Evolutionary conservation across 2,888 invertebrate species (phyloP), one percentile per base, ranked within the genome.

Genomic region (Andricus curvator): DNA sequence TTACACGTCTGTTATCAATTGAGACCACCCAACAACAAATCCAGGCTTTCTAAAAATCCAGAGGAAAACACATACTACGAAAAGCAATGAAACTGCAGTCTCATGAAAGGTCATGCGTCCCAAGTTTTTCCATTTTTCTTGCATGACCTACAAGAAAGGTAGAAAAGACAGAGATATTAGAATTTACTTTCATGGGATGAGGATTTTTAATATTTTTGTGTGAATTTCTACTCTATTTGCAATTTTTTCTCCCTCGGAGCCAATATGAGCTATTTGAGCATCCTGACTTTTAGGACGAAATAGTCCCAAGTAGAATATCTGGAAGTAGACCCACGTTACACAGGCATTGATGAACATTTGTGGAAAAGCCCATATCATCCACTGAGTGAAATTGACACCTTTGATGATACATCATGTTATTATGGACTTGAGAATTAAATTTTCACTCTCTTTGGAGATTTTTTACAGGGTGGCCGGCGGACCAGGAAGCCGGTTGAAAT

Each of bases 41-140:
- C 94, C 94, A 0, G 95, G 95, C 78, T 93, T 93, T 25, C 95
- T 92, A 81, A 94, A 93, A 81, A 95, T 90, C 95, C 95, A 95
- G 6, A 95, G 90, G 0, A 93, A 41, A 0, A 95, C 93, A 62
- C 94, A 91, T 1, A 92, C 15, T 0, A 93, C 70, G 86, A 95
- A 95, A 4, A 93, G 85, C 0, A 86, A 4, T 0, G 89, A 82
- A 2, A 93, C 93, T 20, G 86, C 87, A 2, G 82, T 83, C 86
- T 94, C 94, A 81, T 94, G 93, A 82, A 93, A 93, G 25, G 90
- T 89, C 84, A 94, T 91, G 1, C 88, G 88, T 1, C 94, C 94
- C 11, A 94, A 85, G 64, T 92, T 92, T 0, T 88, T 83, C 84
- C 93, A 93, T 85, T 94, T 93, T 13, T 89, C 82, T 8, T 86